phyloP scores from a whole-genome alignment of 1,140 invertebrate genomes.

The Bathynomus jamesi region DNA sequence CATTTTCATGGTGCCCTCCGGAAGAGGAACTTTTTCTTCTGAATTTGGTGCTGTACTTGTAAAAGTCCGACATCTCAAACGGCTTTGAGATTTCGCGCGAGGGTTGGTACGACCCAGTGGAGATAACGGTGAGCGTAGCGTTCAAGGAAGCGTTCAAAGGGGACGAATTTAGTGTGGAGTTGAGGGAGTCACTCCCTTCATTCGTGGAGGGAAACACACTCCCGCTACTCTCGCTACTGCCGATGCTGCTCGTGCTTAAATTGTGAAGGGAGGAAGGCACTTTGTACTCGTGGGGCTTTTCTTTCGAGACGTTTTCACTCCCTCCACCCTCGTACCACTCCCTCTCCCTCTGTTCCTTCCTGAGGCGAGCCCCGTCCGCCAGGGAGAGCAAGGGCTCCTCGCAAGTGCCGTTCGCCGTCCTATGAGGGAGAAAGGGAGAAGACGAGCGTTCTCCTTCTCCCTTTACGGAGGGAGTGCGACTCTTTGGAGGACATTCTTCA shows the following conservation, averaged over 20 bases:
- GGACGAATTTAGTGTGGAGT: slow-evolving; percentile 17
- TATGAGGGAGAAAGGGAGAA: too few species aligned
- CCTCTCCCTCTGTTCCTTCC: slow-evolving; percentile 48
- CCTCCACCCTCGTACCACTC: slow-evolving; percentile 67
- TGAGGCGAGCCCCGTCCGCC: slow-evolving; percentile 32
- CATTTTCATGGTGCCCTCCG: background rate
- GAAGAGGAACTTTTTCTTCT: slow-evolving; percentile 50
- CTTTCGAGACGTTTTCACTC: slow-evolving; percentile 48
- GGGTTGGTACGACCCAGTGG: slow-evolving; percentile 78
- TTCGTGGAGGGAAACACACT: slow-evolving; percentile 25
- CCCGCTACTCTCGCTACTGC: slow-evolving; percentile 23
- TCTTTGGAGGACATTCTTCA: slow-evolving; percentile 10
- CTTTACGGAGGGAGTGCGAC: slow-evolving; percentile 17
- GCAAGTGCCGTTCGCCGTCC: background rate
- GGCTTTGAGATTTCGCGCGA: slow-evolving; percentile 90
- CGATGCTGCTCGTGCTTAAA: slow-evolving; percentile 20
- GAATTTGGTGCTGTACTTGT: slow-evolving; percentile 92
- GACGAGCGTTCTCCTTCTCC: too few species aligned
- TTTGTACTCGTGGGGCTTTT: slow-evolving; percentile 22
- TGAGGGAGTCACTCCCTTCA: slow-evolving; percentile 22
- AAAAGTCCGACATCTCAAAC: slow-evolving; percentile 94
- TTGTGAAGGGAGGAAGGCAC: slow-evolving; percentile 7
- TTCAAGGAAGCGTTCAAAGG: slow-evolving; percentile 7
- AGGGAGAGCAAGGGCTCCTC: slow-evolving; percentile 27
- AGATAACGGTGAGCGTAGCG: slow-evolving; percentile 51